Evolutionary conservation across 2,797 vertebrate species (phyloP), one percentile per base, ranked within the genome.

Genomic region (Sitta carolinensis): DNA sequence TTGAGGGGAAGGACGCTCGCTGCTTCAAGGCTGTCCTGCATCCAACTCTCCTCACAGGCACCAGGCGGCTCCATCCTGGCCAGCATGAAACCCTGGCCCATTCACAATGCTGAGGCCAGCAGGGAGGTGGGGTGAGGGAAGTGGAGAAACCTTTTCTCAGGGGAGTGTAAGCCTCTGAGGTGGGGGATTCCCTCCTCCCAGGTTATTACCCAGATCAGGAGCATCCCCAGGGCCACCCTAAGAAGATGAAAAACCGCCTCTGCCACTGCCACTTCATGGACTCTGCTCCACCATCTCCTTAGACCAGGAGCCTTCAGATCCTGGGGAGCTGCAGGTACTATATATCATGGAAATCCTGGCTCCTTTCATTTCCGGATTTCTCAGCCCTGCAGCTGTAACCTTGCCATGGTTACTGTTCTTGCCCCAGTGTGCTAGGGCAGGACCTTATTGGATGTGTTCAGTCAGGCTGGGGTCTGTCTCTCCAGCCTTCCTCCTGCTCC

Each of bases 371-470:
- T 77, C 45, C 45, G 57, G 29, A 20, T 63, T 63, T 74, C 23
- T 16, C 2, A 5, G 42, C n/a, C 55, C 63, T 2, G 2, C 20
- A 43, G 52, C 34, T 1, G 10, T 1, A 1, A 29, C 30, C 34
- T 34, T 34, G 4, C 1, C 14, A 43, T 2, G 2, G 6, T 51
- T 34, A 16, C 25, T 23, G 13, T 59, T 27, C n/a, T 36, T 27
- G 64, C 4, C 2, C 19, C 27, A 21, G n/a, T 29, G n/a, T 10
- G 1, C 9, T 20, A 4, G 0, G 26, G 5, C 16, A 57, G 22
- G 22, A 40, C 36, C 47, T 43, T 3, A 1, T 0, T 27, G 67
- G 27, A 36, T 13, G 17, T 4, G 6, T 57, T 34, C 1, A 1
- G 30, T 13, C 48, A 27, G 32, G 43, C 19, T 40, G 51, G 30